Conservation (phyloP, 2,888 invertebrate genomes). For the Stictocephala bisonia region DNA sequence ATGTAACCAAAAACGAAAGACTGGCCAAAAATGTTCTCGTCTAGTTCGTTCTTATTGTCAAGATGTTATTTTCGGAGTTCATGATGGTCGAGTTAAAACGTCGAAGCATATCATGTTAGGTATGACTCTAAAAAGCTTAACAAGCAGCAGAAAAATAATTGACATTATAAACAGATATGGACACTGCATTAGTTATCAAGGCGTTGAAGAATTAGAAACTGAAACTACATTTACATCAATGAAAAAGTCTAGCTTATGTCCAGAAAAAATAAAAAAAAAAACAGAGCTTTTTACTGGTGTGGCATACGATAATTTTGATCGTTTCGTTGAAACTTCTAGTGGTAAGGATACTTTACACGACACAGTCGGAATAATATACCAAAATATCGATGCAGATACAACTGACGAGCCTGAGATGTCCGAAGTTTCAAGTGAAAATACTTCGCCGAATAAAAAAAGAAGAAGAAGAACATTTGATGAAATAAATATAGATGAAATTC, state of each 20-base stretch:
- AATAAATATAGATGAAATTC: slow-evolving; percentile 13
- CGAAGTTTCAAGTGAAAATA: not conserved
- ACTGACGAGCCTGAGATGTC: not conserved
- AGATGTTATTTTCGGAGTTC: slow-evolving; percentile 43
- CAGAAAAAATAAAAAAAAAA: slow-evolving; percentile 53
- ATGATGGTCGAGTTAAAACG: slow-evolving; percentile 57
- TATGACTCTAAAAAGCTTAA: slow-evolving; percentile 61
- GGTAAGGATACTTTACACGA: slow-evolving; percentile 45
- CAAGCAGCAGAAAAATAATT: too few relatives aligned
- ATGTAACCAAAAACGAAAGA: not conserved
- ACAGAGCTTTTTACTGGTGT: slow-evolving; percentile 56
- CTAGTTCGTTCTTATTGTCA: not conserved
- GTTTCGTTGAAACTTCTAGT: slow-evolving; percentile 35
- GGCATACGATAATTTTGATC: slow-evolving; percentile 46
- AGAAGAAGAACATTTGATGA: slow-evolving; percentile 49
- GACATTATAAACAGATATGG: slow-evolving; percentile 60
- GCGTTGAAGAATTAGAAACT: slow-evolving; percentile 62
- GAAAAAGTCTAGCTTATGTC: slow-evolving; percentile 54
- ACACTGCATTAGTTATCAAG: slow-evolving; percentile 60
- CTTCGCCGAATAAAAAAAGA: slow-evolving; percentile 23
- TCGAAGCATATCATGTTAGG: slow-evolving; percentile 60
- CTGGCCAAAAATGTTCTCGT: not conserved
- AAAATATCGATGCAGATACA: not conserved
- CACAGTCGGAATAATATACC: slow-evolving; percentile 39
- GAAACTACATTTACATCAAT: slow-evolving; percentile 57